Evolutionary conservation across 2,888 invertebrate species (phyloP), one percentile per base, ranked within the genome.

Genomic region (Xylophagus ater): DNA sequence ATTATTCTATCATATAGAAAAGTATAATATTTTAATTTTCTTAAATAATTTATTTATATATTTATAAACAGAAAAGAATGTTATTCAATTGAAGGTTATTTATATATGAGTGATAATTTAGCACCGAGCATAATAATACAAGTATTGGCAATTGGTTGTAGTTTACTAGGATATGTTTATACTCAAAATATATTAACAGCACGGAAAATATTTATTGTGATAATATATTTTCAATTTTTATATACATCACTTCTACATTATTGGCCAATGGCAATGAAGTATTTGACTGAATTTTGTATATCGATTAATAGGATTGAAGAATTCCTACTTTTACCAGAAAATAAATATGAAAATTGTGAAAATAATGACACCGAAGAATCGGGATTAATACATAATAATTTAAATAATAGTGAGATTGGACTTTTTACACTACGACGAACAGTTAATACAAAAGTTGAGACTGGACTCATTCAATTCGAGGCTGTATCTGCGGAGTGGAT

Each of bases 131-230:
- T 78, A 43, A 74, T 82, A 12, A 76, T 81, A 41, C 76, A 81
- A 0, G 80, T 84, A 57, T 66, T 84, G 3, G 76, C 85, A 7
- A 70, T 84, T 1, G 75, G 83, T 47, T 63, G 79, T 1, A 79
- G 79, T 6, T 72, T 86, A 12, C 59, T 81, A 6, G 67, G 76
- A 0, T 79, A 71, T 51, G 68, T 76, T 3, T 62, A 76, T 0
- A 64, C 71, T 15, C 72, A 72, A 1, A 68, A 77, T 49, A 60
- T 70, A 44, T 63, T 86, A 4, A 77, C 76, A 0, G 76, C 86
- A 0, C 77, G 81, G 38, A 76, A 74, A 58, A 70, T 81, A 0
- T 83, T 82, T 56, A 78, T 85, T 14, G 70, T 81, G 46, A 73
- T 74, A 37, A 72, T 73, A 48, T 75, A 70, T 53, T 70, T 71